Conservation (phyloP, 2,888 invertebrate species). For the Polydrusus pterygomalis region DNA sequence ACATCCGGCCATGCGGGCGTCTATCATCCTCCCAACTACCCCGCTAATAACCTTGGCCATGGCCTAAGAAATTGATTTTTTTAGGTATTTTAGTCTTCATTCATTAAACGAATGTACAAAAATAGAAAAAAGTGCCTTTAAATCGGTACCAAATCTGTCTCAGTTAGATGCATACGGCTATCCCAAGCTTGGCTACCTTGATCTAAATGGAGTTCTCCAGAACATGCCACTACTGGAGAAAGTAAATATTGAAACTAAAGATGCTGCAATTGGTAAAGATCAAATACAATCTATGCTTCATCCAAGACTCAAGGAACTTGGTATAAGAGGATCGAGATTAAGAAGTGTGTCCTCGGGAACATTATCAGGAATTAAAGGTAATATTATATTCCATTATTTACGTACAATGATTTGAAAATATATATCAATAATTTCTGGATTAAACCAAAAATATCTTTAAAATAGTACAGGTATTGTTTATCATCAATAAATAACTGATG, state of each 20-base stretch:
- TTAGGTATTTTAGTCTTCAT: slow-evolving; percentile 79
- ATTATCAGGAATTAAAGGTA: slow-evolving; percentile 84
- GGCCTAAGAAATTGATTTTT: slow-evolving; percentile 68
- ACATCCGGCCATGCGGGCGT: too few species aligned
- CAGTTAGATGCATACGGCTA: slow-evolving; percentile 83
- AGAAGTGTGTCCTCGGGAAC: slow-evolving; percentile 88
- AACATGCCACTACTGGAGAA: slow-evolving; percentile 83
- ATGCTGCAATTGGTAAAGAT: slow-evolving; percentile 86
- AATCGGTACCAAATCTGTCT: slow-evolving; percentile 81
- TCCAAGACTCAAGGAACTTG: slow-evolving; percentile 84
- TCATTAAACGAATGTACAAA: slow-evolving; percentile 81
- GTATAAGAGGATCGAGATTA: slow-evolving; percentile 83
- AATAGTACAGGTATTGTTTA: too few species aligned
- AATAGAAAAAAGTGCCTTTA: slow-evolving; percentile 89
- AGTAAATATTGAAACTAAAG: slow-evolving; percentile 91
- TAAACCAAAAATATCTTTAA: too few species aligned
- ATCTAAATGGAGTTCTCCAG: slow-evolving; percentile 89
- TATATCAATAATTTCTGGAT: too few species aligned
- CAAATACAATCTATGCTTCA: slow-evolving; percentile 87
- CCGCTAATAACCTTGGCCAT: too few species aligned
- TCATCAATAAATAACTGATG: too few species aligned
- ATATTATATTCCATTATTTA: background rate
- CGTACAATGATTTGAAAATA: too few species aligned
- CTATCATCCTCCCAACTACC: too few species aligned
- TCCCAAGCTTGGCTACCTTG: slow-evolving; percentile 88